Percentiles rank a stretch among this genome's conserved stretches.
Conservation (phyloP, 1,140 invertebrate species). For the Dolichoris vasculosae region DNA sequence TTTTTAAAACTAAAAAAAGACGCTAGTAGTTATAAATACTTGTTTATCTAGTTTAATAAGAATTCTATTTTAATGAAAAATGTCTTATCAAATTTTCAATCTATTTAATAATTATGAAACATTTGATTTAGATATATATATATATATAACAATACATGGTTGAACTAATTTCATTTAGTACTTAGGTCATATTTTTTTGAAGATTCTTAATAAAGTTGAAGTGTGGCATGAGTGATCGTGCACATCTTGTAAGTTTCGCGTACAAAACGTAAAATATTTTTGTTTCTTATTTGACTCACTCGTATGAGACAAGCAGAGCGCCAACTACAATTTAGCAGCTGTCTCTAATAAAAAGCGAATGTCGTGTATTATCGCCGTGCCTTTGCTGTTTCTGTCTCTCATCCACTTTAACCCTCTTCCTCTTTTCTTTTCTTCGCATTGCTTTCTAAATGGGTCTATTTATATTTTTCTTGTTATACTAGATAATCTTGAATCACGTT, state of each 20-base stretch:
- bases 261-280: conserved; percentile 35
- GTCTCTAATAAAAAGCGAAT: conserved; percentile 61
- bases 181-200: background rate
- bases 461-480: background rate
- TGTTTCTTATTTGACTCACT: conserved; percentile 49
- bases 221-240: conserved; percentile 25
- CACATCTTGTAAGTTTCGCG: background rate
- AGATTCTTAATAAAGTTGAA: conserved; percentile 11
- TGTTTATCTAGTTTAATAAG: background rate
- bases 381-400: conserved; percentile 45
- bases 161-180: background rate
- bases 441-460: background rate
- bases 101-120: background rate
- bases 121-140: too few species aligned
- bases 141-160: background rate
- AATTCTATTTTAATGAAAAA: background rate
- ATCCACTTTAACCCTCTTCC: conserved; percentile 49
- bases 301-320: conserved; percentile 36
- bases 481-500: background rate
- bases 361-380: conserved; percentile 54
- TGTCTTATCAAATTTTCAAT: background rate
- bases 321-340: conserved; percentile 61
- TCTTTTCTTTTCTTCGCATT: background rate
- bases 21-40: background rate
- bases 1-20: background rate